Evolutionary conservation across 1,140 invertebrate species (phyloP), one percentile per base, ranked within the genome.

Genomic region (Papilio dardanus): DNA sequence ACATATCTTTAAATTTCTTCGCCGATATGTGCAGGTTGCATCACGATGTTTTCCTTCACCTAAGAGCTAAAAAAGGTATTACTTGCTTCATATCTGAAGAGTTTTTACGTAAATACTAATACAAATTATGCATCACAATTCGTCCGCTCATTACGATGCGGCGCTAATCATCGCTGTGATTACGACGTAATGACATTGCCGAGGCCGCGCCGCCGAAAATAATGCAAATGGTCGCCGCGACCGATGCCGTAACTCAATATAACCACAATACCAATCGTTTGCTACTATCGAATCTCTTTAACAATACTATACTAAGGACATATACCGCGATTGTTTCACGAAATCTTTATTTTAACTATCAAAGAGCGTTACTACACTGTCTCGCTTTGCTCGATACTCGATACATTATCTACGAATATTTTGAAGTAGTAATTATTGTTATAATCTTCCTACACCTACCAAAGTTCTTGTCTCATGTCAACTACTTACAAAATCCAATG

Each of bases 81-180:
- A n/a, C n/a, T n/a, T n/a, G n/a, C n/a, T n/a, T 37, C n/a, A 50
- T 50, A 19, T 50, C 16, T 6, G n/a, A 3, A 46, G 16, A 2
- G 42, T 50, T 46, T 65, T 35, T 35, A 28, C 33, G 16, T 50
- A 21, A 28, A 35, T 14, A 4, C 28, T 24, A 74, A 46, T 28
- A 54, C 42, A 71, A 62, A 24, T 62, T 2, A 73, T 30, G 30
- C 21, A n/a, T 50, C 77, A 67, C 79, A 82, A 85, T 86, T 84
- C 77, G 77, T 24, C 74, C 76, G 76, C 78, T 82, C 79, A 86
- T 90, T 86, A 84, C 80, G 77, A 79, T 82, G 78, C 77, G 82
- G 78, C 82, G 84, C 85, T 88, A 88, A 90, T 90, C 88, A 84
- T 74, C 80, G 86, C 79, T 74, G 78, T 90, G 87, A 90, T 90